Base-by-base conservation (phyloP, 2,113 vertebrate genomes). In the Phalacrocorax pelagicus region DNA sequence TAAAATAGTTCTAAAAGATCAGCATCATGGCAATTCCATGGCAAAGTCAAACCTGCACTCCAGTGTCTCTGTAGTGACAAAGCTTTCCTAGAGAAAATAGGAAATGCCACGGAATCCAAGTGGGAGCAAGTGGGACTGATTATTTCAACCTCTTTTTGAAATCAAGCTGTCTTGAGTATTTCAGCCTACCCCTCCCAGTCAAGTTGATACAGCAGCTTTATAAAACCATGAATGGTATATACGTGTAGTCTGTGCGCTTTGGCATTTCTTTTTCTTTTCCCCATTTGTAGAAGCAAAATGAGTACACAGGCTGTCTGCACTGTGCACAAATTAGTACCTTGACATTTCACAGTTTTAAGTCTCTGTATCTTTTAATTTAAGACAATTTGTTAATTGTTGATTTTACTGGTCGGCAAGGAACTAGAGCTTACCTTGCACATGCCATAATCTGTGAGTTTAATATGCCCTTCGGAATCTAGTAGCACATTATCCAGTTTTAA, bases 401-500 rank as follows among this genome's bases (percentile, higher is more conserved):
- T 91, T 92, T 91, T 40, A 42, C 44, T 44, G 10, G 9, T 58
- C 59, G 88, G 36, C 16, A 85, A 93, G 24, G 38, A 90, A 86
- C 86, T 90, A 77, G 21, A 79, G 22, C 96, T 81, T 95, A 99
- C 99, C 99, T 99, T 99, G 98, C 99, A 99, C 99, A 99, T 99
- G 98, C 99, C 99, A 34, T 99, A 99, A 98, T 99, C 99, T 87
- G 99, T 99, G 78, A 99, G 99, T 97, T 99, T 99, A 97, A 99
- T 99, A 98, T 99, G 99, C 83, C 99, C 99, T 97, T 99, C 99
- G 24, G 99, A 99, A 95, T 99, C 99, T 87, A 99, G 98, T 27
- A 99, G 98, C 54, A 99, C 99, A 70, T 99, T 99, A 98, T 99
- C 99, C 97, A 99, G 97, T 97, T 99, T 99, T 97, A 99, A 98